These are phyloP conservation scores for Drosophila biarmipes DNA, from an alignment of 1,140 invertebrate species.

Conservation along the genomic window DNA sequence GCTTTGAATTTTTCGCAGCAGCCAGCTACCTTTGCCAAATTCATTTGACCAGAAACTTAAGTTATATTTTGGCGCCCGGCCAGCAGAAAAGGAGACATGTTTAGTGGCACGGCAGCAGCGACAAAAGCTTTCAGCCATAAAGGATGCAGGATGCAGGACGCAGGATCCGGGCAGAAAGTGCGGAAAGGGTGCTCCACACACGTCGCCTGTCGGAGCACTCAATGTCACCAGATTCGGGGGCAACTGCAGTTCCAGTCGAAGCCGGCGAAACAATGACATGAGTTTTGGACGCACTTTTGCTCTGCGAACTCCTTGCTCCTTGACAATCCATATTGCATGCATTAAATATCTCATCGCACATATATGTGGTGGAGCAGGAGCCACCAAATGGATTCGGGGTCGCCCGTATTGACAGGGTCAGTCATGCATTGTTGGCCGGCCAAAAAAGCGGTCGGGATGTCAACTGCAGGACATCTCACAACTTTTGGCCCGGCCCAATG, in stretches of 20 bases:
- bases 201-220: slow-evolving; percentile 79
- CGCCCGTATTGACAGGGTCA: slow-evolving; percentile 74
- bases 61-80: slow-evolving; percentile 81
- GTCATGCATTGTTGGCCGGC: slow-evolving; percentile 79
- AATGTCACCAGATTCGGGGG: slow-evolving; percentile 64
- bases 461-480: slow-evolving; percentile 41
- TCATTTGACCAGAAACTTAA: slow-evolving; percentile 85
- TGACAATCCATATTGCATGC: slow-evolving; percentile 59
- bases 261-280: slow-evolving; percentile 73
- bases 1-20: slow-evolving; percentile 34
- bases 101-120: slow-evolving; percentile 77
- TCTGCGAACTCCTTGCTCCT: not conserved
- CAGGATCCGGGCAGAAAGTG: slow-evolving; percentile 1
- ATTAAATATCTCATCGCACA: slow-evolving; percentile 80
- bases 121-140: slow-evolving; percentile 84
- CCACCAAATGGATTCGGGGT: slow-evolving; percentile 74
- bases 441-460: slow-evolving; percentile 71
- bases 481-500: slow-evolving; percentile 24
- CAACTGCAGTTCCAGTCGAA: slow-evolving; percentile 56
- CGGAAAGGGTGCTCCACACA: slow-evolving; percentile 34
- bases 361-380: too few species aligned
- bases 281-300: slow-evolving; percentile 70
- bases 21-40: slow-evolving; percentile 81
- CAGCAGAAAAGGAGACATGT: slow-evolving; percentile 68
- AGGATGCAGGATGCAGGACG: slow-evolving; percentile 35